These are phyloP conservation scores for Jaculus jaculus DNA, from an alignment of 2,113 vertebrate species.

Conservation along the genomic window DNA sequence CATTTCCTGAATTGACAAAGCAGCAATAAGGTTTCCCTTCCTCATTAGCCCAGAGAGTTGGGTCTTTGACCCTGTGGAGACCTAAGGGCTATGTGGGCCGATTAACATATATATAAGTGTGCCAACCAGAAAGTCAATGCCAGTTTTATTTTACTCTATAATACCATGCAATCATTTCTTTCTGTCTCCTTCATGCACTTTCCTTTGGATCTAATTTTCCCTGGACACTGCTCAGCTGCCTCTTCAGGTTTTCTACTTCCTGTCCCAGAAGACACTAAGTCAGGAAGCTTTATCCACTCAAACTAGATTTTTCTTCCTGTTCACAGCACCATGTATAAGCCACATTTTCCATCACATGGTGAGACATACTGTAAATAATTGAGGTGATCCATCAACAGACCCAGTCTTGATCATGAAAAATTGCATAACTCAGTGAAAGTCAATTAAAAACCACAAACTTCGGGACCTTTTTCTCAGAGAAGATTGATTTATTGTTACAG, in stretches of 20 bases:
- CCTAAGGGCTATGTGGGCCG: neutral
- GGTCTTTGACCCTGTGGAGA: slow-evolving; percentile 41
- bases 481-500: slow-evolving; percentile 73
- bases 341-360: slow-evolving; percentile 66
- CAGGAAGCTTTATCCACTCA: neutral
- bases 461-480: slow-evolving; percentile 67
- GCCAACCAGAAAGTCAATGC: neutral
- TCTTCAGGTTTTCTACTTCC: slow-evolving; percentile 5
- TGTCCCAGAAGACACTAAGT: neutral
- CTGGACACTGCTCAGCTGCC: neutral
- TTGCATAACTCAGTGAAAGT: slow-evolving; percentile 70
- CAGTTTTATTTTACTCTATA: slow-evolving; percentile 26
- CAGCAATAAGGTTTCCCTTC: slow-evolving; percentile 38
- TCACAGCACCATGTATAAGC: slow-evolving; percentile 43
- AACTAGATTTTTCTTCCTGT: slow-evolving; percentile 21
- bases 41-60: slow-evolving; percentile 28
- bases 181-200: neutral
- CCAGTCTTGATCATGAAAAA: slow-evolving; percentile 72
- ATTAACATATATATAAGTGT: slow-evolving; percentile 50
- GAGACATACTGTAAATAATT: slow-evolving; percentile 71
- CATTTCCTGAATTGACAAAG: slow-evolving; percentile 54
- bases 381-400: slow-evolving; percentile 72
- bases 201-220: neutral
- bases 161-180: slow-evolving; percentile 40
- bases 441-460: slow-evolving; percentile 76